Evolutionary conservation across 1,140 invertebrate genomes (phyloP), one percentile per base, ranked within the genome.

Genomic region (Cydia amplana): DNA sequence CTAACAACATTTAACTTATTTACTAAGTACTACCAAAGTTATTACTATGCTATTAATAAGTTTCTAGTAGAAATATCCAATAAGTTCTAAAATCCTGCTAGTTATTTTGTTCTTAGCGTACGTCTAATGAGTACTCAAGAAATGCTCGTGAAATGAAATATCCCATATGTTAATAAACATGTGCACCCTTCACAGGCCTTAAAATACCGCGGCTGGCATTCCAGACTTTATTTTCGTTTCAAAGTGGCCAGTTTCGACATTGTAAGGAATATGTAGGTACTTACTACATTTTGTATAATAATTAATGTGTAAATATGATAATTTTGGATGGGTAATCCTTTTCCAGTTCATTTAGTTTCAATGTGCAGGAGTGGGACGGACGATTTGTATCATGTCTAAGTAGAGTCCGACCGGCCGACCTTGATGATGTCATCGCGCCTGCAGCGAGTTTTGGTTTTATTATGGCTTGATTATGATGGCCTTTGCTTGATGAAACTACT

Each of bases 381-480:
- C 55, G 75, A 78, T 72, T 51, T 20, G 74, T 49, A 60, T 43
- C 28, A 10, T 40, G 72, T 79, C 74, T 76, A 79, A 77, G 78
- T 77, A 3, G 80, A 79, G 75, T 79, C 76, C 7, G 32, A 88
- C 85, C 77, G 78, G 85, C 49, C 79, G 85, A 83, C 89, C 89
- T 91, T 91, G 88, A 76, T 90, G 89, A 90, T 87, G 88, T 91
- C 88, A 91, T 78, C 77, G 77, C 73, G 80, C 67, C 80, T 77
- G 55, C 79, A 76, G 77, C 75, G 77, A 80, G 82, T 82, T 82
- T 81, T 83, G 83, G 84, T 83, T 83, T 82, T 78, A 77, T 73
- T 75, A 77, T 83, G 78, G 79, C 76, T 77, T 65, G 63, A 20
- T 77, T 74, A 65, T 72, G 77, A 72, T 78, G 74, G 76, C 25